Evolutionary conservation across 2,888 invertebrate species (phyloP).

Genomic region (Tipula vernalis): DNA sequence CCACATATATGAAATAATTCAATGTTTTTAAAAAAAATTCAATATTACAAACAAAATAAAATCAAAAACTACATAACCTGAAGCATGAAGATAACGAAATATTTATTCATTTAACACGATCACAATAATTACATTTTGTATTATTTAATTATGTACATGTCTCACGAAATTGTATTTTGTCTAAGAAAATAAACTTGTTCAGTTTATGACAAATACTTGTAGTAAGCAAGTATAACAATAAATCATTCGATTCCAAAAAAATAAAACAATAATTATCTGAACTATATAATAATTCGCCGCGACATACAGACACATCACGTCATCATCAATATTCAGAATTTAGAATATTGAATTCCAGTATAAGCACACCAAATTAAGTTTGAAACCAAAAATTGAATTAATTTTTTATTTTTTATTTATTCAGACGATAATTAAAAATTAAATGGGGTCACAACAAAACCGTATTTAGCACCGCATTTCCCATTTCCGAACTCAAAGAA

Average conservation of each 20-base stretch:
- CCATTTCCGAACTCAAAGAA: neutral
- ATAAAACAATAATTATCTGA: neutral
- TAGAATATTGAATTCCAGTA: neutral
- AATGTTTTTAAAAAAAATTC: neutral
- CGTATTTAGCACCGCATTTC: neutral
- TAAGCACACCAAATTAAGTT: neutral
- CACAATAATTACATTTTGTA: neutral
- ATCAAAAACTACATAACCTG: neutral
- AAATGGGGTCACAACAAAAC: neutral
- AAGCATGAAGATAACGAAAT: neutral
- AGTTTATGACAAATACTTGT: neutral
- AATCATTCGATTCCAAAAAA: neutral
- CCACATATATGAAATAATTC: neutral
- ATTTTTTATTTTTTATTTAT: neutral
- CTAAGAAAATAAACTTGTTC: neutral
- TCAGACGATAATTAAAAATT: neutral
- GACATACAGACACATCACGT: neutral
- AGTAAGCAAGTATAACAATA: neutral
- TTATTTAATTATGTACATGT: neutral
- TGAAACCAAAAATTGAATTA: neutral
- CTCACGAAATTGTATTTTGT: neutral
- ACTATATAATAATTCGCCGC: neutral
- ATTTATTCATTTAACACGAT: neutral
- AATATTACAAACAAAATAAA: neutral
- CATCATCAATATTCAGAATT: neutral